Percentiles rank a stretch among this genome's conserved stretches.
Conservation (phyloP, 2,113 vertebrate genomes). For the Catharus minimus region DNA sequence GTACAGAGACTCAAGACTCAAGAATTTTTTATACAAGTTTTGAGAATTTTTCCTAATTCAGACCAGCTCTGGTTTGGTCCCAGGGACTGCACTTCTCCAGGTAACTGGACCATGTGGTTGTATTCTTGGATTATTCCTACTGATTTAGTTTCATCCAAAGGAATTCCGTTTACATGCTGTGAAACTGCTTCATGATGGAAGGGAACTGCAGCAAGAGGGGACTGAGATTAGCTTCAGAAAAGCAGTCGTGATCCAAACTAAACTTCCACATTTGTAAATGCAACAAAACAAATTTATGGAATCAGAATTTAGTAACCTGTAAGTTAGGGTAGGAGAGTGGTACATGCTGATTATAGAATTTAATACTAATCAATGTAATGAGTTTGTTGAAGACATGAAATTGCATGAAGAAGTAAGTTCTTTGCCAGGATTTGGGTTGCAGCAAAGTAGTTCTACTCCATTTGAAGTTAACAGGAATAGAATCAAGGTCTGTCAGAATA, state of each 20-base stretch:
- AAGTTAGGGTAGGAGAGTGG: not conserved
- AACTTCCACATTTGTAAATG: not conserved
- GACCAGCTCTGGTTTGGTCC: not conserved
- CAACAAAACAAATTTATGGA: not conserved
- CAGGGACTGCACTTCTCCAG: not conserved
- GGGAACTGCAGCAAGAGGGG: not conserved
- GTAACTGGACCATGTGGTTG: not conserved
- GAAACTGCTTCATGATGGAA: not conserved
- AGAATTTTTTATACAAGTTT: not conserved
- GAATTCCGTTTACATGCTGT: not conserved
- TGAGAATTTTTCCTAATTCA: not conserved
- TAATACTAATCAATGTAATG: not conserved
- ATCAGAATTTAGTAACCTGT: not conserved
- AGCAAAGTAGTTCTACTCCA: not conserved
- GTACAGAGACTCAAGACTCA: not conserved
- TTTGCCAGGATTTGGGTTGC: not conserved
- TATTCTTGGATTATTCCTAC: not conserved
- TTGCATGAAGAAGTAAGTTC: not conserved
- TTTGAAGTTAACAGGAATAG: not conserved
- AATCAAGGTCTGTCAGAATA: not conserved
- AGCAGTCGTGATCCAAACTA: not conserved
- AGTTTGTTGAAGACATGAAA: not conserved
- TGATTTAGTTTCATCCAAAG: not conserved
- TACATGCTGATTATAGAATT: not conserved
- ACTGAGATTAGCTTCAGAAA: not conserved